A percentile compares a stretch with the other conserved stretches of the same genome.
Evolutionary conservation across 1,140 invertebrate species (phyloP).

Genomic region (Adelges cooleyi): DNA sequence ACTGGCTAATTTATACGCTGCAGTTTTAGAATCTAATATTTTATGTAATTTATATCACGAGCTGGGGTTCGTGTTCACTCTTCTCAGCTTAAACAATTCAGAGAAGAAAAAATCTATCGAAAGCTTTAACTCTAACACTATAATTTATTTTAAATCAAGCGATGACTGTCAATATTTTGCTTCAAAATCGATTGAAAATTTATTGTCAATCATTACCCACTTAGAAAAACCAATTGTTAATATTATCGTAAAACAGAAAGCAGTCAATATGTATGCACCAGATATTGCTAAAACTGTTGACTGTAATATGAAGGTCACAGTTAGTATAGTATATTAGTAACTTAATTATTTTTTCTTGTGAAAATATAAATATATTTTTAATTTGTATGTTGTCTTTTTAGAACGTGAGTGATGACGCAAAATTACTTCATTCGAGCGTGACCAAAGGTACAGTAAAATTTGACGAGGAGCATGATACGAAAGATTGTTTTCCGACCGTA

Average conservation of each 20-base stretch:
- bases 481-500: conserved; percentile 9
- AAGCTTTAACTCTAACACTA: neutral
- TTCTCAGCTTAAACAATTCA: neutral
- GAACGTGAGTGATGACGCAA: conserved; percentile 9
- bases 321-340: neutral
- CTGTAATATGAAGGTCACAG: neutral
- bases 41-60: conserved; percentile 24
- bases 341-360: neutral
- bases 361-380: neutral
- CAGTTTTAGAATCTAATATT: neutral
- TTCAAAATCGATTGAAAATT: conserved; percentile 8
- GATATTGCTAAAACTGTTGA: neutral
- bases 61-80: conserved; percentile 8
- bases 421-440: neutral
- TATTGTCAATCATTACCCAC: neutral
- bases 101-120: neutral
- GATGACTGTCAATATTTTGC: conserved; percentile 26
- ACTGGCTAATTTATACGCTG: neutral
- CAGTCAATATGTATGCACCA: neutral
- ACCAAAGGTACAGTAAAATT: conserved; percentile 19
- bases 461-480: conserved; percentile 12
- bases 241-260: conserved; percentile 12
- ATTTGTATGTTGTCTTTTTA: neutral
- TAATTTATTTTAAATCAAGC: neutral
- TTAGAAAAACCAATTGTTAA: conserved; percentile 19